Conservation (phyloP, 1,140 invertebrate species). For the Dreissena polymorpha region DNA sequence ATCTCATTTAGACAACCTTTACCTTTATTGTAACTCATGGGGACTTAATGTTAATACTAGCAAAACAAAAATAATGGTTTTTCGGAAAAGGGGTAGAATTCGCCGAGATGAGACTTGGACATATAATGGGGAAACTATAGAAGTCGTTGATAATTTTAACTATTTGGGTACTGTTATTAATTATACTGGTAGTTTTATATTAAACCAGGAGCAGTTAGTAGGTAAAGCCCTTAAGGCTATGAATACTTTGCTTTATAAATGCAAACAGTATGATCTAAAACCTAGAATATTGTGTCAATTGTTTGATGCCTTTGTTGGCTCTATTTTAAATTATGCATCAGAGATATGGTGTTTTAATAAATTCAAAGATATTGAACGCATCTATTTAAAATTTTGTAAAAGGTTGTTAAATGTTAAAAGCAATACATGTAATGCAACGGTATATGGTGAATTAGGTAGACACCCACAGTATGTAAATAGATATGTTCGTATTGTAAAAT, state of each 20-base stretch:
- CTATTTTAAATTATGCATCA: conserved; percentile 34
- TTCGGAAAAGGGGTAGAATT: conserved; percentile 25
- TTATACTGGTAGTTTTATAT: conserved; percentile 38
- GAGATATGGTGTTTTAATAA: conserved; percentile 20
- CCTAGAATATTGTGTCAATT: conserved; percentile 16
- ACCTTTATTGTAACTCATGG: conserved; percentile 24
- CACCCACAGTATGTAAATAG: conserved; percentile 12
- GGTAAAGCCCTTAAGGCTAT: conserved; percentile 31
- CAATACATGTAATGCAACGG: conserved; percentile 24
- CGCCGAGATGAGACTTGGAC: conserved; percentile 14
- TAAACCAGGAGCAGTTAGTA: conserved; percentile 7
- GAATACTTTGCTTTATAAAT: conserved; percentile 20
- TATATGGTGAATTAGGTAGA: conserved; percentile 25
- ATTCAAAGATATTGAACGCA: background rate
- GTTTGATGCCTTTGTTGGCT: conserved; percentile 27
- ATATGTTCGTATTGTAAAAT: conserved; percentile 23
- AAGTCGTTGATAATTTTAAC: conserved; percentile 39
- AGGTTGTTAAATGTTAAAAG: conserved; percentile 18
- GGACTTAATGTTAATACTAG: conserved; percentile 27
- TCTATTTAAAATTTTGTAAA: conserved; percentile 30
- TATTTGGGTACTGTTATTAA: conserved; percentile 45
- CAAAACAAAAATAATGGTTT: conserved; percentile 46
- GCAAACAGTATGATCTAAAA: conserved; percentile 10
- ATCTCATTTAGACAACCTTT: conserved; percentile 16
- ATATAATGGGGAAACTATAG: conserved; percentile 27